Base-by-base conservation (phyloP, 2,888 invertebrate genomes). In the Ganaspis brasiliensis region DNA sequence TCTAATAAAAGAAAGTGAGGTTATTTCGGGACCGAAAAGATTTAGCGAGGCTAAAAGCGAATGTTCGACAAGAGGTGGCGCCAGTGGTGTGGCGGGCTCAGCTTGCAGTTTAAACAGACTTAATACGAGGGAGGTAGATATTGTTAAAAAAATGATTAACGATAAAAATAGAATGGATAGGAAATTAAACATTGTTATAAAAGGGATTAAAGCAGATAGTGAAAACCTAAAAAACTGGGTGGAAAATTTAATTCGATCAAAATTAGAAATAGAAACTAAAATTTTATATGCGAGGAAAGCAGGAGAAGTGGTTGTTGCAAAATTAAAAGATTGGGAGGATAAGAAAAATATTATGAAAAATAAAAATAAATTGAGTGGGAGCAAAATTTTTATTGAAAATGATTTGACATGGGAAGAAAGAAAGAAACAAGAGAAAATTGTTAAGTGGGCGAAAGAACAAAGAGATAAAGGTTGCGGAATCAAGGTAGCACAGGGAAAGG, bases 361-460 rank as follows among this genome's bases (percentile, higher is more conserved):
- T 12, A 77, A 74, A 35, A 14, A 2, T 5, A 74, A 6, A 14
- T 56, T 77, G 26, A 61, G n/a, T 16, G 72, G 74, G 9, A 24
- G 24, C 2, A 72, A 56, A n/a, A 61, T 74, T n/a, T 77, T 35
- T 12, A 63, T 74, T 6, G 72, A 77, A 12, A 59, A 77, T 72
- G 77, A 74, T 57, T 12, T 74, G 5, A 59, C 72, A 16, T 77
- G 19, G 16, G 74, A 74, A 31, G 74, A 77, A 16, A 74, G 77
- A 24, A 49, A 72, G 37, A 35, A 19, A 0, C 73, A 77, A 31
- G 71, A 73, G 31, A 55, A 19, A 14, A 21, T 73, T n/a, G 26
- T 35, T 10, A 74, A 31, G 49, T 61, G 72, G 61, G 74, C 55
- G 2, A 73, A 57, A 16, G 70, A 16, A 19, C 40, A 73, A 16